phyloP scores from a whole-genome alignment of 2,888 invertebrate genomes.

The Ormyrus thymus region DNA sequence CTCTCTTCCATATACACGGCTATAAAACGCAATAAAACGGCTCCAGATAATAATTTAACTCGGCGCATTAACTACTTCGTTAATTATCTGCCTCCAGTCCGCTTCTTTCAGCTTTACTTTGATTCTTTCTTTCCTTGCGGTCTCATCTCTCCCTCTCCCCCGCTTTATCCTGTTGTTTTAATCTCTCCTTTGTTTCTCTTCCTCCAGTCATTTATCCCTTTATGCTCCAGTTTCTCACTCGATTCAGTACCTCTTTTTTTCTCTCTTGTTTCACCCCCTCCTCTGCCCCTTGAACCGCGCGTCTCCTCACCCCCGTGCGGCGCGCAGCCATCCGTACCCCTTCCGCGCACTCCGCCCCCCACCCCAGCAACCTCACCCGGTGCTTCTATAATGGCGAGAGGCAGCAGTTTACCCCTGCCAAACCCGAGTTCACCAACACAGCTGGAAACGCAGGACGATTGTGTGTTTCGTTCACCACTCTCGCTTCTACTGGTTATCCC shows the following conservation, averaged over 20 bases:
- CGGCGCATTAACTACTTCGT: constrained; percentile 36
- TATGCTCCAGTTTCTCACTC: constrained; percentile 32
- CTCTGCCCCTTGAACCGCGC: background rate
- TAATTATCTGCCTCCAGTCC: constrained; percentile 36
- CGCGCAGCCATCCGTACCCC: constrained; percentile 6
- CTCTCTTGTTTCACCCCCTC: background rate
- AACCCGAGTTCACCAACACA: constrained; percentile 3
- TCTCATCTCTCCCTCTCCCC: background rate
- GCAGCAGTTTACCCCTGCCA: background rate
- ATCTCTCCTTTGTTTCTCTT: constrained; percentile 58
- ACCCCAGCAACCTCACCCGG: constrained; percentile 30
- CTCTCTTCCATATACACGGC: too few species aligned
- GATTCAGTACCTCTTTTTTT: background rate
- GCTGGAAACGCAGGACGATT: background rate
- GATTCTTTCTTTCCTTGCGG: constrained; percentile 8
- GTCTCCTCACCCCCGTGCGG: background rate
- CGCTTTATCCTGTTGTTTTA: constrained; percentile 46
- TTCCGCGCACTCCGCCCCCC: background rate
- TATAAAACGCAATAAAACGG: background rate
- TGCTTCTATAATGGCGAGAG: constrained; percentile 19
- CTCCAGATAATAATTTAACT: constrained; percentile 25
- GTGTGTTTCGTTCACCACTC: background rate
- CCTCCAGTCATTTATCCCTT: constrained; percentile 52
- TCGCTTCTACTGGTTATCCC: background rate
- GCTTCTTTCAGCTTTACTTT: constrained; percentile 7